Conservation (phyloP, 2,113 vertebrate genomes). For the Gyps fulvus region DNA sequence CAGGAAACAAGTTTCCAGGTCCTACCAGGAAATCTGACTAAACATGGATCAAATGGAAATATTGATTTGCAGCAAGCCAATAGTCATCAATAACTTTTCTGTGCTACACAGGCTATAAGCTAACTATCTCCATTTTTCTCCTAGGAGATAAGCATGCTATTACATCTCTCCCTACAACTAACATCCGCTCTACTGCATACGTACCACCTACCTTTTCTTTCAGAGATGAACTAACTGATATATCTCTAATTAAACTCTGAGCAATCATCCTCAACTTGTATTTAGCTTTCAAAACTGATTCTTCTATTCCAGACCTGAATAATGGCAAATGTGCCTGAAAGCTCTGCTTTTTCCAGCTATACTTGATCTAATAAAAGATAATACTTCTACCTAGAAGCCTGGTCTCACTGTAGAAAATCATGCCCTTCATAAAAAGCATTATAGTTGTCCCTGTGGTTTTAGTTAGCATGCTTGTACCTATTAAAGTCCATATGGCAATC, state of each 20-base stretch:
- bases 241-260: slow-evolving; percentile 22
- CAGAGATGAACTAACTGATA: neutral
- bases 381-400: neutral
- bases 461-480: neutral
- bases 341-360: neutral
- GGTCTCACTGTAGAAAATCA: neutral
- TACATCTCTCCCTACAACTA: neutral
- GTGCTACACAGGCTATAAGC: neutral
- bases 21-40: neutral
- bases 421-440: neutral
- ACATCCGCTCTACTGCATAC: neutral
- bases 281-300: slow-evolving; percentile 3
- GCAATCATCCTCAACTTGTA: neutral
- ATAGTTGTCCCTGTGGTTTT: neutral
- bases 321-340: neutral
- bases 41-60: neutral
- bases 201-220: neutral
- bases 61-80: neutral
- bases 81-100: neutral
- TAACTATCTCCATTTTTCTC: neutral
- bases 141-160: neutral
- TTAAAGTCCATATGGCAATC: neutral
- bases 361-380: neutral
- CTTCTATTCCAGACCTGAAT: slow-evolving; percentile 25
- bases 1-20: fast-evolving